Conservation (phyloP, 2,113 vertebrate genomes). For the Catharus minimus region DNA sequence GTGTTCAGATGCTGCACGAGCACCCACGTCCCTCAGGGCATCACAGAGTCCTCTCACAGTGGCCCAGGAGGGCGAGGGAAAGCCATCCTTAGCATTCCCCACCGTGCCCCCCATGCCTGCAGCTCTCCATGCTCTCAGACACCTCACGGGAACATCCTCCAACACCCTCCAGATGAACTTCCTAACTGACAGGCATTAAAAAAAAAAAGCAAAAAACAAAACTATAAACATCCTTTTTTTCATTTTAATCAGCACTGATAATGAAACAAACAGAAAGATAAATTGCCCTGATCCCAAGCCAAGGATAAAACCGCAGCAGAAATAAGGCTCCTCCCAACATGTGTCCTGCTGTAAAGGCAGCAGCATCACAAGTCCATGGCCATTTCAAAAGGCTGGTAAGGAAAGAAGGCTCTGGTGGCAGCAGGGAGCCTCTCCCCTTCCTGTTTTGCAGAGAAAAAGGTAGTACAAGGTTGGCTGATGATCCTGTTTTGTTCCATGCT, state of each 20-base stretch:
- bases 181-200: background rate
- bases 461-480: background rate
- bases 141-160: background rate
- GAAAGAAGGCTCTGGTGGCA: background rate
- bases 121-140: background rate
- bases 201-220: background rate
- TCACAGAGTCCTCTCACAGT: background rate
- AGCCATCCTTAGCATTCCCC: background rate
- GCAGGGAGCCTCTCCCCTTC: constrained; percentile 39
- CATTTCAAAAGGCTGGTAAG: background rate
- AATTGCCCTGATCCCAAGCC: constrained; percentile 24
- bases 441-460: constrained; percentile 47
- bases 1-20: background rate
- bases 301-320: constrained; percentile 11
- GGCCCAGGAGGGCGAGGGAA: background rate
- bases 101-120: fast-evolving
- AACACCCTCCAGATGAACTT: background rate
- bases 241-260: constrained; percentile 42
- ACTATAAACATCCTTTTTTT: background rate
- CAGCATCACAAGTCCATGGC: background rate
- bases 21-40: fast-evolving
- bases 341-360: background rate
- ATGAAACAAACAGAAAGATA: background rate
- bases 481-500: background rate
- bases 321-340: background rate